Conservation (phyloP, 2,888 invertebrate species). For the Cephus pygmeus region DNA sequence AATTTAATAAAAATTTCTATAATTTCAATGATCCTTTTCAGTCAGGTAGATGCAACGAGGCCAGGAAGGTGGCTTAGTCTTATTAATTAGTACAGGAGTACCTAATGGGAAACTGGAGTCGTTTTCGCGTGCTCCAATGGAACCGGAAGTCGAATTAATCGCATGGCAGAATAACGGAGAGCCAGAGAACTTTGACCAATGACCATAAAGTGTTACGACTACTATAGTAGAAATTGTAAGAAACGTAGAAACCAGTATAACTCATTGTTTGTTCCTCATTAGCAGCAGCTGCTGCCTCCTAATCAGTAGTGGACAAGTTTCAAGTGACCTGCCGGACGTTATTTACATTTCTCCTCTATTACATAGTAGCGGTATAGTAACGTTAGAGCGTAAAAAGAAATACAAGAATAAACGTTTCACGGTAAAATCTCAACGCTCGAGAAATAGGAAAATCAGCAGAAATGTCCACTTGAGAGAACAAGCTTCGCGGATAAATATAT, state of each 20-base stretch:
- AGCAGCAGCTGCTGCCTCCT: background rate
- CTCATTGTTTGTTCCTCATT: background rate
- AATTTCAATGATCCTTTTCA: background rate
- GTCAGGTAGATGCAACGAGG: background rate
- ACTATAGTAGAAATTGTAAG: background rate
- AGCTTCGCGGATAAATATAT: background rate
- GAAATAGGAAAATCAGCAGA: background rate
- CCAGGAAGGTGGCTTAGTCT: background rate
- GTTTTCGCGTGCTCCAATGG: background rate
- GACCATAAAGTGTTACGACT: background rate
- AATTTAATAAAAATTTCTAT: background rate
- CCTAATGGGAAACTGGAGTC: background rate
- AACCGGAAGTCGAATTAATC: background rate
- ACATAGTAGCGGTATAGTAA: background rate
- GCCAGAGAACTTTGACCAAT: background rate
- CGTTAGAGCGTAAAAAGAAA: background rate
- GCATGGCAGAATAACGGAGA: background rate
- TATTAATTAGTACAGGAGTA: background rate
- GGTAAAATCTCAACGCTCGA: background rate
- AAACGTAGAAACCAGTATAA: background rate
- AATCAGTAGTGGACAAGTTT: background rate
- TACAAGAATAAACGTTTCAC: background rate
- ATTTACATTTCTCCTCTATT: background rate
- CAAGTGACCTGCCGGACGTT: background rate
- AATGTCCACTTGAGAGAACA: background rate